A percentile compares a stretch with the other conserved stretches of the same genome.
These are phyloP conservation scores for Drosophila nannoptera DNA, from an alignment of 1,140 invertebrate genomes.

Conservation along the genomic window DNA sequence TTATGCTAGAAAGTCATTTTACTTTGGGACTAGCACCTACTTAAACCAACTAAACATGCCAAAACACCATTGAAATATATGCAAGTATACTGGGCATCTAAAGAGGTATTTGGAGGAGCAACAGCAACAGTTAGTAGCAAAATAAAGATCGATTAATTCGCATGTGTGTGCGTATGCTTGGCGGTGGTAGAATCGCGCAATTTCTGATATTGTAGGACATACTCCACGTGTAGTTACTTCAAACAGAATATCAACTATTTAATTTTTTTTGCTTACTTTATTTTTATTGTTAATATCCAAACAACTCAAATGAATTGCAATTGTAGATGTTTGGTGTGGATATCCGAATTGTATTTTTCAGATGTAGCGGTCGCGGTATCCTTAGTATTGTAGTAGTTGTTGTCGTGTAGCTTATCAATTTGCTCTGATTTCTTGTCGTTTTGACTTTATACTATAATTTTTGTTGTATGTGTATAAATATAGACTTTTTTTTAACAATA, in stretches of 20 bases:
- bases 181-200: conserved; percentile 4
- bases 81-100: not conserved
- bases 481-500: conserved; percentile 48
- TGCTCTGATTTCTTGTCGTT: conserved; percentile 18
- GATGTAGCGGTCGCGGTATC: conserved; percentile 13
- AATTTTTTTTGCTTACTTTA: conserved; percentile 15
- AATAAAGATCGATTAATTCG: conserved; percentile 16
- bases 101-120: not conserved
- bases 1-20: not conserved
- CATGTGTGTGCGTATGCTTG: not conserved
- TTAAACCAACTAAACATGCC: not conserved
- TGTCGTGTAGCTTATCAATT: conserved; percentile 18
- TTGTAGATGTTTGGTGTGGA: conserved; percentile 9
- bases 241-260: not conserved
- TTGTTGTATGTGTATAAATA: conserved; percentile 29
- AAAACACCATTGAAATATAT: not conserved
- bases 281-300: conserved; percentile 14
- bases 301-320: conserved; percentile 6
- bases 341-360: conserved; percentile 25
- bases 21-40: not conserved
- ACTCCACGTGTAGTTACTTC: conserved; percentile 27
- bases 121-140: conserved; percentile 5
- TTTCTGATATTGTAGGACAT: conserved; percentile 13
- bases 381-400: conserved; percentile 10
- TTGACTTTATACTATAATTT: conserved; percentile 31